Percentiles rank a stretch among this genome's conserved stretches.
Evolutionary conservation across 2,113 vertebrate genomes (phyloP).

Genomic region (Steatornis caripensis): DNA sequence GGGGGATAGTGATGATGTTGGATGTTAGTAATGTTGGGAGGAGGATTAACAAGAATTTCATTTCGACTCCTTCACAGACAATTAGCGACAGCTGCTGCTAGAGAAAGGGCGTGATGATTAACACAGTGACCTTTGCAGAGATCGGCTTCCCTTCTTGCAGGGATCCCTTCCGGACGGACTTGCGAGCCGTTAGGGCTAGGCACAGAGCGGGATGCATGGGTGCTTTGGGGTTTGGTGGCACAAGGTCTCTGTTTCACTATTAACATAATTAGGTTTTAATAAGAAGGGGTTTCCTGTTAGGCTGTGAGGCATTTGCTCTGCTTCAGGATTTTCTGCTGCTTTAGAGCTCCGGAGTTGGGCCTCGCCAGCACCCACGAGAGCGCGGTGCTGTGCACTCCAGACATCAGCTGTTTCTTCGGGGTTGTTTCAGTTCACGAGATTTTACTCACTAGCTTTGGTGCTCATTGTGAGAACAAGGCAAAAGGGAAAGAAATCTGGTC

Average conservation of each 20-base stretch:
- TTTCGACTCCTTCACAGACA: slow-evolving; percentile 29
- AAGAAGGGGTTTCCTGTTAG: not conserved
- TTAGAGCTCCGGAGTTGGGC: not conserved
- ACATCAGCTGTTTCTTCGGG: not conserved
- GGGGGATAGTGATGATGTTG: not conserved
- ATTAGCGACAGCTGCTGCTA: slow-evolving; percentile 33
- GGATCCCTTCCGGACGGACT: not conserved
- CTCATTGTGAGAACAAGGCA: not conserved
- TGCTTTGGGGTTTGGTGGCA: not conserved
- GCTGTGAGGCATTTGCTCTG: not conserved
- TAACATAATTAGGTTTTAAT: not conserved
- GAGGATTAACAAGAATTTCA: slow-evolving; percentile 41
- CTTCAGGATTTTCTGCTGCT: not conserved
- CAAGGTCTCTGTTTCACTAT: not conserved
- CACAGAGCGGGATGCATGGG: not conserved
- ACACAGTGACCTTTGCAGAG: slow-evolving; percentile 43
- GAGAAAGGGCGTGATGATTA: slow-evolving; percentile 32
- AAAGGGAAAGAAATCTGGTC: not conserved
- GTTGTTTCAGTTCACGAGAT: not conserved
- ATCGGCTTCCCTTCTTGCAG: not conserved
- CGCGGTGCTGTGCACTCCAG: accelerated
- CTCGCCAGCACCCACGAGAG: not conserved
- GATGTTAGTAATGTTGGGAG: not conserved
- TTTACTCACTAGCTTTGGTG: not conserved
- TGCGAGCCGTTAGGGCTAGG: not conserved